Percentiles rank a stretch among this genome's conserved stretches.
These are phyloP conservation scores for Urocyon cinereoargenteus DNA, from an alignment of 2,797 vertebrate genomes.

Conservation along the genomic window DNA sequence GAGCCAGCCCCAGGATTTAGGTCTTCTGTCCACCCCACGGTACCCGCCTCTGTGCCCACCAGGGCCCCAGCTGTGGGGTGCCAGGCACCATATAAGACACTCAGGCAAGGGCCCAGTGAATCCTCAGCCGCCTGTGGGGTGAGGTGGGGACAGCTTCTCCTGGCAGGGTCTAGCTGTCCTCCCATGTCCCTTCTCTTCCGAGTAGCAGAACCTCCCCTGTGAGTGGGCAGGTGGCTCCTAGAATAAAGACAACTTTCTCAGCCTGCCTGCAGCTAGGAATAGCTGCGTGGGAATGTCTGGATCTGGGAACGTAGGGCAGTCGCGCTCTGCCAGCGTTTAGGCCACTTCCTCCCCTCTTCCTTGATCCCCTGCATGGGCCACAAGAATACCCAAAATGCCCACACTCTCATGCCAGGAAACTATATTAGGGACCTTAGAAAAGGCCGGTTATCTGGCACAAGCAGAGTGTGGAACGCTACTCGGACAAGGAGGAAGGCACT, in stretches of 20 bases:
- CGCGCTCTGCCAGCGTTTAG: accelerated
- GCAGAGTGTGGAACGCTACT: no score
- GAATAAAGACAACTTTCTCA: not conserved
- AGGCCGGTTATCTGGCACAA: not conserved
- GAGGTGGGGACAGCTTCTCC: not conserved
- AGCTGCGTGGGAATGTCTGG: not conserved
- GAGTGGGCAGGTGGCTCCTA: not conserved
- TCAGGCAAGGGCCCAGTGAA: not conserved
- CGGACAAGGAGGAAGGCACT: not conserved
- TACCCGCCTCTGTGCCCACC: not conserved
- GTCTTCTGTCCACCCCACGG: not conserved
- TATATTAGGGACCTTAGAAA: not conserved
- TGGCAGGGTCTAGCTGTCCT: no score
- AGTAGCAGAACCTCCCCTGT: not conserved
- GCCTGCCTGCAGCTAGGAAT: accelerated
- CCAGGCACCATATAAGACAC: accelerated
- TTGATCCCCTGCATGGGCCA: accelerated
- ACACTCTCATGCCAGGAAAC: not conserved
- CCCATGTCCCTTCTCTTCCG: not conserved
- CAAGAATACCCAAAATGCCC: no score
- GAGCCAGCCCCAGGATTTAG: no score
- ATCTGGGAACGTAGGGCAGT: not conserved
- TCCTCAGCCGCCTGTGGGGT: not conserved
- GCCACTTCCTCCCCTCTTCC: accelerated
- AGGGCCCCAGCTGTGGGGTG: not conserved